Conservation (phyloP, 2,797 vertebrate genomes). For the Malacoraja senta region DNA sequence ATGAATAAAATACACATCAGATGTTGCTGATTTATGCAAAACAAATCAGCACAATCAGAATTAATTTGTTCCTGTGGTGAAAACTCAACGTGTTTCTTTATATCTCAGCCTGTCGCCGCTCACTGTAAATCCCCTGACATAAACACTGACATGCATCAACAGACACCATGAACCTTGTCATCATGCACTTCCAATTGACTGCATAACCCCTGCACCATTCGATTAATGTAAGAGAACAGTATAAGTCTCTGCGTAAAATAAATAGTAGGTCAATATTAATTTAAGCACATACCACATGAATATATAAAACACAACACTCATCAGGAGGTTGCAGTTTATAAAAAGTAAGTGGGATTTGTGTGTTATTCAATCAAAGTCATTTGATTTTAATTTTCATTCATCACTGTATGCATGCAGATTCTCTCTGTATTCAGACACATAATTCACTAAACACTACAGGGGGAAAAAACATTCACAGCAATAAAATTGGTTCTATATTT, state of each 20-base stretch:
- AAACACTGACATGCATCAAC: neutral
- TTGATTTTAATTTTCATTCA: slow-evolving; percentile 30
- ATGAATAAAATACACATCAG: neutral
- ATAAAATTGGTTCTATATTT: neutral
- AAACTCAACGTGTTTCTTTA: slow-evolving; percentile 15
- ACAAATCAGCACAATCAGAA: neutral
- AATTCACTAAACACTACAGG: slow-evolving; percentile 31
- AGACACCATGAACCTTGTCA: neutral
- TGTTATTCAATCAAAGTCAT: neutral
- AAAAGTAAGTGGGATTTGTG: neutral
- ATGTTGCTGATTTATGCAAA: slow-evolving; percentile 12
- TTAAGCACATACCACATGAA: neutral
- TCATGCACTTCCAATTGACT: neutral
- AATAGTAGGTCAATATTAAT: neutral
- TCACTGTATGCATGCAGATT: neutral
- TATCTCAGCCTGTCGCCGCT: neutral
- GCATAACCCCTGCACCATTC: neutral
- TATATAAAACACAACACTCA: neutral
- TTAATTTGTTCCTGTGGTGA: slow-evolving; percentile 5
- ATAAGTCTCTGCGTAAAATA: neutral
- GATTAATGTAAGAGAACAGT: neutral
- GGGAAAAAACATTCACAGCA: neutral
- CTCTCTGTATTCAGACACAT: neutral
- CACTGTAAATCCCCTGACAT: neutral
- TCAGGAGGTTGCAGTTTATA: neutral